phyloP scores from a whole-genome alignment of 2,797 vertebrate genomes.

The Syndactyla subalaris region DNA sequence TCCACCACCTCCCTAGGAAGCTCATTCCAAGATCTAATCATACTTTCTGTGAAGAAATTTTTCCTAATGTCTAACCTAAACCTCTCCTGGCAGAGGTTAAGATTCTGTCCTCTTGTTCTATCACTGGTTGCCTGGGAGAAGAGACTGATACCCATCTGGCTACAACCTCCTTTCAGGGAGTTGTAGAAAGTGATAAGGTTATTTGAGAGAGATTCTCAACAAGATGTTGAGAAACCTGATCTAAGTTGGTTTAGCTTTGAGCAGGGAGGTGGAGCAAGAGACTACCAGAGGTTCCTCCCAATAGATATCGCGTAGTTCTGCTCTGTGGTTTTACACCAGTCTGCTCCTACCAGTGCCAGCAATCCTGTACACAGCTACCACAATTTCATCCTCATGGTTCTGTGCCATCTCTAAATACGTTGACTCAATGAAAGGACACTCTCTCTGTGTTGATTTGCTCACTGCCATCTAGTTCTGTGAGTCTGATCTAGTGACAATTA shows the following conservation, averaged over 20 bases:
- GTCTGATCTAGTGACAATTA: background rate
- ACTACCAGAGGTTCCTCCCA: no score
- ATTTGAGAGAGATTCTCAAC: background rate
- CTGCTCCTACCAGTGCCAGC: fast-evolving
- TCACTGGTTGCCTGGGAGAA: background rate
- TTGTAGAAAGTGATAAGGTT: background rate
- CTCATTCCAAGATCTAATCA: no score
- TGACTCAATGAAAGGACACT: background rate
- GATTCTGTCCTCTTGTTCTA: background rate
- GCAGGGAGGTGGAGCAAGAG: fast-evolving
- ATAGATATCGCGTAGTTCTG: fast-evolving
- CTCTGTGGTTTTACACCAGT: background rate
- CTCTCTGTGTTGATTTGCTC: background rate
- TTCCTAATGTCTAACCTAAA: background rate
- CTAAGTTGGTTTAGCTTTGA: background rate
- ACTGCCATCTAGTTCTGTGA: background rate
- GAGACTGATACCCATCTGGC: background rate
- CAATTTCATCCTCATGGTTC: background rate
- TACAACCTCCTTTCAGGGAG: background rate
- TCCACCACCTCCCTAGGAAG: background rate
- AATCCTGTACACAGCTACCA: background rate
- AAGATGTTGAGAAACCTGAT: background rate
- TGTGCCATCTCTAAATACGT: background rate
- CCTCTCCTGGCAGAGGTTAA: background rate
- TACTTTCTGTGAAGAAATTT: background rate